These are phyloP conservation scores for Lamproptera curius DNA, from an alignment of 2,888 invertebrate species.

Conservation along the genomic window DNA sequence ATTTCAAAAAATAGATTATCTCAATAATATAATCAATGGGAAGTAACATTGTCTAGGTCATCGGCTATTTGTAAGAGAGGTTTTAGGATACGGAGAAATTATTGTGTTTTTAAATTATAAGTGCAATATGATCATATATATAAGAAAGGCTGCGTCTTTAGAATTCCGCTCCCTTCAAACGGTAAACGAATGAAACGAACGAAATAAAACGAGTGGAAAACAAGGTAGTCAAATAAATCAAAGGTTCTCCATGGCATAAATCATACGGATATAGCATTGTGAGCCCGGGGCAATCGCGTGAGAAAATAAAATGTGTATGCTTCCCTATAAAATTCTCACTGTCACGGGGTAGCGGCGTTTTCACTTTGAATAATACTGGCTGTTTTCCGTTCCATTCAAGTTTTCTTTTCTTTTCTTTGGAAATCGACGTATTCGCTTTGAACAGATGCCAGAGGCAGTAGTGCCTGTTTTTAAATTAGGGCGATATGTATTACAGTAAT, in stretches of 20 bases:
- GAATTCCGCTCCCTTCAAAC: not conserved
- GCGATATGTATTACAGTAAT: too few species aligned
- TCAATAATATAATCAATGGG: too few species aligned
- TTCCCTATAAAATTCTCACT: slow-evolving; percentile 13
- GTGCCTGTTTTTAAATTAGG: too few species aligned
- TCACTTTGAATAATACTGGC: slow-evolving; percentile 6
- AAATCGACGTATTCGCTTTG: too few species aligned
- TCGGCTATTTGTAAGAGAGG: too few species aligned
- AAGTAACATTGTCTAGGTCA: too few species aligned
- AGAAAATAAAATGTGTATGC: slow-evolving; percentile 14
- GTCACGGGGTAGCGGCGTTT: slow-evolving; percentile 7
- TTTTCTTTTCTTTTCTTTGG: not conserved
- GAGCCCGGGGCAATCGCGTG: slow-evolving; percentile 13
- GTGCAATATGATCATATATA: too few species aligned
- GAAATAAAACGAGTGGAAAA: slow-evolving; percentile 12
- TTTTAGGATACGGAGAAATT: too few species aligned
- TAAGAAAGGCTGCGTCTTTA: not conserved
- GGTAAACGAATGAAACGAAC: too few species aligned
- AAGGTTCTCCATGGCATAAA: slow-evolving; percentile 11
- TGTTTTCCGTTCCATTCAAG: not conserved
- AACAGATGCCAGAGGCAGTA: too few species aligned
- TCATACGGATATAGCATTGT: slow-evolving; percentile 12
- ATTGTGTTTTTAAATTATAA: too few species aligned
- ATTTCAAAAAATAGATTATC: too few species aligned
- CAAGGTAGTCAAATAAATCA: slow-evolving; percentile 16